These are phyloP conservation scores for Melanotaenia trifasciata DNA, from an alignment of 2,797 vertebrate species.

Conservation along the genomic window DNA sequence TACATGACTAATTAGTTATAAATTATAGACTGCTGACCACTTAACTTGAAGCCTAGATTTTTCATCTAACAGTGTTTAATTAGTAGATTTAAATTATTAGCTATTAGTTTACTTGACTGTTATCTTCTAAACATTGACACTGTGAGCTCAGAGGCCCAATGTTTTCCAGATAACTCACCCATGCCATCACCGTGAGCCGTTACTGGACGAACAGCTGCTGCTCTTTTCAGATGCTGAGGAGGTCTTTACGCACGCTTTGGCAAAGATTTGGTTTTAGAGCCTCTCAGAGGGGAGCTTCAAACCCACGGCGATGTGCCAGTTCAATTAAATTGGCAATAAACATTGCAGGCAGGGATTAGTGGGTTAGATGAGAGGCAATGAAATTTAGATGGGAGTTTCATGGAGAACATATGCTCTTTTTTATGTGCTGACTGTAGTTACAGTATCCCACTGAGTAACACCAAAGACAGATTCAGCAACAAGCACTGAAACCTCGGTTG, in stretches of 20 bases:
- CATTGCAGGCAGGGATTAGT: conserved; percentile 60
- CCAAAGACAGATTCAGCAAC: conserved; percentile 13
- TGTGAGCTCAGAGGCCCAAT: not conserved
- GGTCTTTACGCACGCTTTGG: conserved; percentile 58
- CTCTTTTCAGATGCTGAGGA: conserved; percentile 43
- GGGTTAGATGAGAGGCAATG: conserved; percentile 58
- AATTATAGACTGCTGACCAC: not conserved
- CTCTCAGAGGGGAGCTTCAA: conserved; percentile 56
- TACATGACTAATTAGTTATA: not conserved
- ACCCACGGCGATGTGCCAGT: conserved; percentile 61
- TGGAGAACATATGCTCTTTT: conserved; percentile 63
- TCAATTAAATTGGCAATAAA: conserved; percentile 71
- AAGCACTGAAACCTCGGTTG: not conserved
- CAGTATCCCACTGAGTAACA: conserved; percentile 23
- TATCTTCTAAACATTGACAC: conserved; percentile 10
- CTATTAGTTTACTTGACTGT: not conserved
- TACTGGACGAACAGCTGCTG: conserved; percentile 65
- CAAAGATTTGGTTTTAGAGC: conserved; percentile 44
- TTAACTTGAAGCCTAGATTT: not conserved
- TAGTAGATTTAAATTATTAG: not conserved
- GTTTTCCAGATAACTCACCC: conserved; percentile 15
- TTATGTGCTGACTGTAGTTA: conserved; percentile 42
- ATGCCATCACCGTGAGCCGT: conserved; percentile 30
- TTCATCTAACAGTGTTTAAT: not conserved
- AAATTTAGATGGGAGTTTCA: conserved; percentile 45